phyloP scores from a whole-genome alignment of 1,140 invertebrate species.

The Rhagoletis zephyria region DNA sequence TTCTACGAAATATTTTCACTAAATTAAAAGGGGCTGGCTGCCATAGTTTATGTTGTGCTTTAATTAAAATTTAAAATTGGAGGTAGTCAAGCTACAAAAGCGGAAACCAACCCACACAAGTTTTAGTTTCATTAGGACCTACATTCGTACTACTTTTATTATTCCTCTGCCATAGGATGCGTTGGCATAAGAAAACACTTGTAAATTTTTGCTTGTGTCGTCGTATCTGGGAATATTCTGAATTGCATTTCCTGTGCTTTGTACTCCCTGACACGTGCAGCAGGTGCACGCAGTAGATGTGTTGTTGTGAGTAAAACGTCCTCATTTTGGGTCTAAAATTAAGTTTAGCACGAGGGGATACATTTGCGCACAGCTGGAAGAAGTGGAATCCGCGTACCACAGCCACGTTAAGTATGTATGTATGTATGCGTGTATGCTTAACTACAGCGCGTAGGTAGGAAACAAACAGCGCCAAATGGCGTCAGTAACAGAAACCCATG shows the following conservation, averaged over 20 bases:
- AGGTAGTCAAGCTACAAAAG: neutral
- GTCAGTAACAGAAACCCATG: constrained; percentile 10
- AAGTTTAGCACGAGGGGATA: neutral
- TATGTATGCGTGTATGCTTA: too few species aligned
- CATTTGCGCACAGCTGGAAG: constrained; percentile 1
- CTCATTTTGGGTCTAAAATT: neutral
- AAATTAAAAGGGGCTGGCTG: constrained; percentile 10
- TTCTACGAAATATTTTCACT: neutral
- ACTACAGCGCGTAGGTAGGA: neutral
- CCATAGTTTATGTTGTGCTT: neutral
- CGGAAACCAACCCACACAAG: neutral
- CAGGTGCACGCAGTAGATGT: neutral
- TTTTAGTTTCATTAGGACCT: neutral
- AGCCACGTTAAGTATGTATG: neutral
- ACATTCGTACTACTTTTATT: neutral
- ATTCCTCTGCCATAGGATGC: neutral
- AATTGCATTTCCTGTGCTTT: neutral
- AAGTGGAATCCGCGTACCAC: neutral
- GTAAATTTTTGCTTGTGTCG: neutral
- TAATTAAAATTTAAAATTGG: constrained; percentile 32
- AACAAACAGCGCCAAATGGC: neutral
- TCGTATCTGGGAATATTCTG: neutral
- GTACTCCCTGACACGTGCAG: neutral
- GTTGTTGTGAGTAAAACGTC: neutral
- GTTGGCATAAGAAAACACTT: neutral